phyloP scores from a whole-genome alignment of 2,797 vertebrate genomes.

The Zenarchopterus dispar region DNA sequence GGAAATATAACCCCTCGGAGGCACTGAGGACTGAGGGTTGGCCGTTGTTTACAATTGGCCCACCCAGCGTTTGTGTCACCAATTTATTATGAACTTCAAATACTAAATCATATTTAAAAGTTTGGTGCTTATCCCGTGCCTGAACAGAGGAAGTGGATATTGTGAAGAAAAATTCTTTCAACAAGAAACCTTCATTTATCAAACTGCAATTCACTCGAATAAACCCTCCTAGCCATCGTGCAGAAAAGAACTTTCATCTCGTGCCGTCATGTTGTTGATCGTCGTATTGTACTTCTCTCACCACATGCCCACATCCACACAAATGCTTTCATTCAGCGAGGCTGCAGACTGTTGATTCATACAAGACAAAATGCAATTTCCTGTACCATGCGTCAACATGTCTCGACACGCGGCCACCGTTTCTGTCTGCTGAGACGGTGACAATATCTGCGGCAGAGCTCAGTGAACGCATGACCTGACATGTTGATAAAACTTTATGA shows the following conservation, averaged over 20 bases:
- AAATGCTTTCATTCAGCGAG: slow-evolving; percentile 22
- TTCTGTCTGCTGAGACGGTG: not conserved
- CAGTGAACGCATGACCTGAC: not conserved
- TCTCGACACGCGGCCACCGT: slow-evolving; percentile 25
- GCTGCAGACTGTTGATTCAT: slow-evolving; percentile 40
- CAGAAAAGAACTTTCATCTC: slow-evolving; percentile 51
- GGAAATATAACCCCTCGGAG: slow-evolving; percentile 18
- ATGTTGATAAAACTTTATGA: slow-evolving; percentile 14
- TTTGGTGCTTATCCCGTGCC: slow-evolving; percentile 21
- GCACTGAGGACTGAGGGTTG: slow-evolving; percentile 6
- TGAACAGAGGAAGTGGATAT: slow-evolving; percentile 25
- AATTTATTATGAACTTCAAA: slow-evolving; percentile 35
- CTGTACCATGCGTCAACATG: slow-evolving; percentile 24
- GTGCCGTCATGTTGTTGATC: slow-evolving; percentile 39
- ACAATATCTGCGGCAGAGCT: slow-evolving; percentile 13
- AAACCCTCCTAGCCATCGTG: slow-evolving; percentile 41
- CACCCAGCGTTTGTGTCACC: slow-evolving; percentile 37
- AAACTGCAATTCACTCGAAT: slow-evolving; percentile 45
- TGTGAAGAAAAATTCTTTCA: slow-evolving; percentile 40
- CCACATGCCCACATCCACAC: slow-evolving; percentile 27
- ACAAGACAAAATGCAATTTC: slow-evolving; percentile 53
- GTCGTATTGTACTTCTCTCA: slow-evolving; percentile 44
- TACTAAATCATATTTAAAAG: slow-evolving; percentile 42
- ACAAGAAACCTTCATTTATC: slow-evolving; percentile 43
- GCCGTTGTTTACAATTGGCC: slow-evolving; percentile 19